Conservation (phyloP, 2,797 vertebrate genomes). For the Eospalax fontanierii region DNA sequence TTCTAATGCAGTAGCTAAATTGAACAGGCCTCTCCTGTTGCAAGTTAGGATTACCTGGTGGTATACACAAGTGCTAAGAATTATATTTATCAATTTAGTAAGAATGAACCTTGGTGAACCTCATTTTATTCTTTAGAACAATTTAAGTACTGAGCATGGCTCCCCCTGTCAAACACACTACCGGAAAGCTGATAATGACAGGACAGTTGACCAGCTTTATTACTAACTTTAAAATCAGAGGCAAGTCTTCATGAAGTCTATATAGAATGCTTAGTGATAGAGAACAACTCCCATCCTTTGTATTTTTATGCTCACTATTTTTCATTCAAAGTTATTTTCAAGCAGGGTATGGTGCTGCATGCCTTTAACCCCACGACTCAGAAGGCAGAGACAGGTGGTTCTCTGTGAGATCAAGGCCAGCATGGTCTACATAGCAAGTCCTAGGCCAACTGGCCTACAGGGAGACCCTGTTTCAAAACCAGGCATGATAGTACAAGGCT, state of each 20-base stretch:
- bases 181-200: constrained; percentile 14
- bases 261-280: not conserved
- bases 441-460: too few relatives aligned
- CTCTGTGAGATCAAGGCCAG: not conserved
- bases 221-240: constrained; percentile 32
- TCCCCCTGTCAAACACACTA: not conserved
- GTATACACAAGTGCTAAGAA: not conserved
- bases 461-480: too few relatives aligned
- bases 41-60: not conserved
- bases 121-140: not conserved
- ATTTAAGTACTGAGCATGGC: constrained; percentile 33
- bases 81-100: not conserved
- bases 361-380: not conserved
- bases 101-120: not conserved
- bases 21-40: not conserved
- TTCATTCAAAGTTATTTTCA: constrained; percentile 47
- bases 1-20: not conserved
- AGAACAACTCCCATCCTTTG: not conserved
- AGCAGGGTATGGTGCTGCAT: too few relatives aligned
- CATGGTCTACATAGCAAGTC: not conserved
- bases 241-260: not conserved
- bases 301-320: not conserved
- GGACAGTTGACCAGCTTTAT: not conserved
- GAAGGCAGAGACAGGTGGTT: not conserved
- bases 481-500: not conserved